Evolutionary conservation across 2,888 invertebrate genomes (phyloP), one percentile per base, ranked within the genome.

Genomic region (Cheilosia soror): DNA sequence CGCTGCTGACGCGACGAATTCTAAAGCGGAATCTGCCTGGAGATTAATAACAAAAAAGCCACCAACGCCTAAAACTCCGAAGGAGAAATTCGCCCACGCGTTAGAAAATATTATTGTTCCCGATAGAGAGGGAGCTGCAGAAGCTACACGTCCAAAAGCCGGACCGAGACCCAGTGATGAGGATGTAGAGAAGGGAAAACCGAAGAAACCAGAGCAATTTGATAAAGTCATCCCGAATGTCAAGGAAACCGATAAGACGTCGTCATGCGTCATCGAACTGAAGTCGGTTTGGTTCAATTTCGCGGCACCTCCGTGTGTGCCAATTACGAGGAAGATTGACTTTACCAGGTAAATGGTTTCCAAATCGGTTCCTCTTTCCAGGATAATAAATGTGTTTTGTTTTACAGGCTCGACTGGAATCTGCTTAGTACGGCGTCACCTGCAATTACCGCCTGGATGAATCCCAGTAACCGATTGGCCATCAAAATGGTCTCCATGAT

Each of bases 391-490:
- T 96, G 5, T 37, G 13, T 57, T 51, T 15, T 44, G 4, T 5
- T 5, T 15, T n/a, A 5, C 29, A 89, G 98, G 89, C 93, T 98
- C 89, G 98, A 99, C 92, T 99, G 99, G 98, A 99, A 99, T 93
- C 93, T 99, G 72, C 92, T 99, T 68, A 98, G 98, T 90, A 98
- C 98, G 2, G 98, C 98, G 5, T 98, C 98, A 0, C 98, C 99
- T 0, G 98, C 98, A 0, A 98, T 99, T 88, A 98, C 98, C 90
- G 98, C 98, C 1, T 99, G 99, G 99, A 96, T 99, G 96, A 98
- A 98, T 93, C 98, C 98, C 0, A 96, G 96, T 91, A 98, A 98
- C 93, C 94, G 98, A 20, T 94, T 98, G 81, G 96, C 98, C 60
- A 96, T 97, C 82, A 94, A 97, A 88, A 95, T 96, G 60, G 96